Base-by-base conservation (phyloP, 1,140 invertebrate genomes). In the Drosophila nikananu region DNA sequence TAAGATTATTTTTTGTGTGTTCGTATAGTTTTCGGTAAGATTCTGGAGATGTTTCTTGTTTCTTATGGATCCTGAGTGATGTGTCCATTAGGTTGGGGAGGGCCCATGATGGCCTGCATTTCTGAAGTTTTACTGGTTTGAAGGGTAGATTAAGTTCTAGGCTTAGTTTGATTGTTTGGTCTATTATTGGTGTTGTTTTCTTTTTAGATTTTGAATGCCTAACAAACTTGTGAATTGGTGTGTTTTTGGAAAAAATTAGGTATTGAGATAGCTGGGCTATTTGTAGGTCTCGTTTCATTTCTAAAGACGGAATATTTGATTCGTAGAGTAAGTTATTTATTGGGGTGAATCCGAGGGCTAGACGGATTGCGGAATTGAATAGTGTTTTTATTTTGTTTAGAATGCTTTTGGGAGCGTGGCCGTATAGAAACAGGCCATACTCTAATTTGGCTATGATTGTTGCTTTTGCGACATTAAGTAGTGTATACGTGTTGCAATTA, bases 41-140 rank as follows among this genome's bases (percentile, higher is more conserved):
- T 25, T 25, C 23, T 25, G 2, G 23, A n/a, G n/a, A n/a, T n/a
- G n/a, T n/a, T n/a, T 27, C 25, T 3, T 30, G 25, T 30, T 52
- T 30, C 25, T 19, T 30, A 3, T 52, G 3, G 25, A 17, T 52
- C 19, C 25, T 25, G 9, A 57, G 35, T 57, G 54, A 57, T 57
- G 58, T 60, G 17, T 60, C 58, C 15, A 61, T 61, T 21, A 61
- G 17, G 30, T 61, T 61, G 23, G 58, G 58, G 19, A 61, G 27
- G 2, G 21, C 13, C 41, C 58, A 61, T 2, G 44, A 15, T 5
- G 44, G 59, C 15, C 15, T 30, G 19, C 23, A 12, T 61, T 61
- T 49, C 15, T 32, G 25, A 3, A 35, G 42, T 61, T 61, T 61
- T 61, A 17, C 12, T 49, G 44, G 59, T 48, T 49, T 46, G 13